Evolutionary conservation across 2,113 vertebrate species (phyloP).

Genomic region (Pogonocichla stellata): DNA sequence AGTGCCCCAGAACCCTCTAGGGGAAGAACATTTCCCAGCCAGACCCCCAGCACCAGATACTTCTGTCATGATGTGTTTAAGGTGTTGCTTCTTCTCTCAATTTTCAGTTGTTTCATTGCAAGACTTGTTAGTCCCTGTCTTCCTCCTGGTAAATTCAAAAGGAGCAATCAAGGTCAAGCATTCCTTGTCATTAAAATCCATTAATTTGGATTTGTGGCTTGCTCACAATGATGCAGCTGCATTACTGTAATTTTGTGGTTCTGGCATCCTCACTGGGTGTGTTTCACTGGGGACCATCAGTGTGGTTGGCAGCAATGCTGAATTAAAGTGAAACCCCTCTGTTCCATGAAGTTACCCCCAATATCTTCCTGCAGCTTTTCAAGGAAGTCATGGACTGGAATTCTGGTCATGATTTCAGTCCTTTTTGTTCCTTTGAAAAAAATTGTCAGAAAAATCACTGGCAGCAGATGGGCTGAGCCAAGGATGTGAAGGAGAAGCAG

Average conservation of each 20-base stretch:
- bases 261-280: not conserved
- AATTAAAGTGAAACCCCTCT: not conserved
- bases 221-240: not conserved
- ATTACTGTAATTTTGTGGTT: not conserved
- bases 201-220: not conserved
- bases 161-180: not conserved
- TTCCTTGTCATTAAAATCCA: not conserved
- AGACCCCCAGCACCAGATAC: not conserved
- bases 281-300: not conserved
- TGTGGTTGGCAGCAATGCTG: not conserved
- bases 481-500: not conserved
- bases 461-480: not conserved
- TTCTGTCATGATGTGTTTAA: not conserved
- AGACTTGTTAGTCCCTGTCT: not conserved
- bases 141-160: not conserved
- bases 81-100: not conserved
- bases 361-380: not conserved
- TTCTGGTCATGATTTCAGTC: not conserved
- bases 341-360: not conserved
- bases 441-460: not conserved
- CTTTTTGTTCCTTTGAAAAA: not conserved
- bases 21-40: not conserved
- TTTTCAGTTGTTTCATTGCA: not conserved
- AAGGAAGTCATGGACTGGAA: not conserved
- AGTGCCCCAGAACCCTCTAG: not conserved